Evolutionary conservation across 2,888 invertebrate genomes (phyloP).

Genomic region (Choristoneura rosaceana): DNA sequence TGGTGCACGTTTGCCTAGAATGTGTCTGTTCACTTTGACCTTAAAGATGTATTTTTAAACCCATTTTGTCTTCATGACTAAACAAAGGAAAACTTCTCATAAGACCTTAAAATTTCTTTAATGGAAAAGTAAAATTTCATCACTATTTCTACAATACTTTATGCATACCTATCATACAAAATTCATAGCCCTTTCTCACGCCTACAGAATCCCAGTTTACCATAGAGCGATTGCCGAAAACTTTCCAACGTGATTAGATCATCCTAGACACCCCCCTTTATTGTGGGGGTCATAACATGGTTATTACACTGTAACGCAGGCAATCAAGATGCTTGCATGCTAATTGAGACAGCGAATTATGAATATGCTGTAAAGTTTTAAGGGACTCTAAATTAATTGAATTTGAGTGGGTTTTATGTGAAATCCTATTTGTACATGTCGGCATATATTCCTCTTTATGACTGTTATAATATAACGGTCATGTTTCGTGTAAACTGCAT

Average conservation of each 20-base stretch:
- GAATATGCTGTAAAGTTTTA: constrained; percentile 36
- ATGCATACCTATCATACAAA: neutral
- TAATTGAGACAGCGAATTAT: constrained; percentile 35
- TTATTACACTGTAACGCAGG: constrained; percentile 48
- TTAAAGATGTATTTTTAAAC: too few species aligned
- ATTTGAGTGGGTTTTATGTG: constrained; percentile 9
- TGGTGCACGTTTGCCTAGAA: too few species aligned
- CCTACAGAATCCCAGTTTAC: constrained; percentile 1
- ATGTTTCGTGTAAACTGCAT: too few species aligned
- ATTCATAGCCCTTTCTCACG: neutral
- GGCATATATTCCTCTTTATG: neutral
- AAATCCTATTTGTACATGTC: constrained; percentile 26
- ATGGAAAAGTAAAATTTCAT: too few species aligned
- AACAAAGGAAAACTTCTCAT: too few species aligned
- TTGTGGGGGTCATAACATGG: constrained; percentile 58
- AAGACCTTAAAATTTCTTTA: too few species aligned
- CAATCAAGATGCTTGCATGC: constrained; percentile 41
- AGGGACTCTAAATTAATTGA: constrained; percentile 40
- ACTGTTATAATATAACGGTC: neutral
- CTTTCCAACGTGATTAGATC: constrained; percentile 25
- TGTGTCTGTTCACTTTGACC: too few species aligned
- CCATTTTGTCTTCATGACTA: too few species aligned
- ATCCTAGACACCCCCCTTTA: constrained; percentile 39
- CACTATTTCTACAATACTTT: neutral
- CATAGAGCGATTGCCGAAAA: constrained; percentile 12